Conservation (phyloP, 2,113 vertebrate species). For the Probosciger aterrimus region DNA sequence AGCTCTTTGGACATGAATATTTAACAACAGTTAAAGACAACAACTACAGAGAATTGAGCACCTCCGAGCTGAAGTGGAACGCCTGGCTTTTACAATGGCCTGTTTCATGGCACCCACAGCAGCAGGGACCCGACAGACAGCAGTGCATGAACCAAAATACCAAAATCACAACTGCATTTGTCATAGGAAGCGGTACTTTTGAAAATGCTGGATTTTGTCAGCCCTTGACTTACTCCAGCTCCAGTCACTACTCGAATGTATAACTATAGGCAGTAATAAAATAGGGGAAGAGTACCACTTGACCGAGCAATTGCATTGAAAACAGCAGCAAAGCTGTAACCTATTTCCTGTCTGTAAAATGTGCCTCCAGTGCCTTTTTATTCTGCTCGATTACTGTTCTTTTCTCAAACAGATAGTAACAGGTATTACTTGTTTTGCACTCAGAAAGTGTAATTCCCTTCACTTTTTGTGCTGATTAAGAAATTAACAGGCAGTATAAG, state of each 20-base stretch:
- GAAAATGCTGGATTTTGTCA: neutral
- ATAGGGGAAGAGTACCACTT: neutral
- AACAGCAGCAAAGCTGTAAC: neutral
- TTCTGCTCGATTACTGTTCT: neutral
- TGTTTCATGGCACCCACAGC: neutral
- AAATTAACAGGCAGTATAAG: neutral
- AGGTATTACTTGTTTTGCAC: neutral
- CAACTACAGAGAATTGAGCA: neutral
- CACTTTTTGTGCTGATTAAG: neutral
- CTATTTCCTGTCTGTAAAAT: neutral
- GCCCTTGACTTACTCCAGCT: neutral
- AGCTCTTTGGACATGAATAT: neutral
- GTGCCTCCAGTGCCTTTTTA: neutral
- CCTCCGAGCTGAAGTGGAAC: neutral
- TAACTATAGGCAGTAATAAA: neutral
- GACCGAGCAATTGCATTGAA: neutral
- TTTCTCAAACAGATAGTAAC: neutral
- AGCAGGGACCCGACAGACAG: neutral
- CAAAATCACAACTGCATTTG: neutral
- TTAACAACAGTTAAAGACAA: neutral
- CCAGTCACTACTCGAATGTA: neutral
- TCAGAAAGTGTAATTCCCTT: neutral
- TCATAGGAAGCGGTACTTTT: accelerated
- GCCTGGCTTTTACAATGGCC: neutral
- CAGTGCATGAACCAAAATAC: neutral